Base-by-base conservation (phyloP, 2,797 vertebrate genomes). In the Pteropus rufus region DNA sequence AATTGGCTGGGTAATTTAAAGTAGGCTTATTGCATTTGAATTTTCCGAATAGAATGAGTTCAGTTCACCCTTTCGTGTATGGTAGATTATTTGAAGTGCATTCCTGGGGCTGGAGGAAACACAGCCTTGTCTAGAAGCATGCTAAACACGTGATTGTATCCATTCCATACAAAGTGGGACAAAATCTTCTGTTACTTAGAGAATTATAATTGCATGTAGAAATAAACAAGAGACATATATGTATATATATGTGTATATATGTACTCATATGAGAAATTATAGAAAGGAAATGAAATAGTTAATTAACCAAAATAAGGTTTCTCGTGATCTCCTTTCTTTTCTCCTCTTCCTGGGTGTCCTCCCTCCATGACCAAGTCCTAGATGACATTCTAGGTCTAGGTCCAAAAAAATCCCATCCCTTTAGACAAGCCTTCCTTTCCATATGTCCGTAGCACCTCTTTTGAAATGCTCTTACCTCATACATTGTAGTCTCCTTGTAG, bases 1-100 rank as follows among this genome's bases (percentile, higher is more conserved):
- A 34, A 70, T 41, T 93, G 80, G 21, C 39, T 92, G 52, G 69
- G 46, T 72, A 52, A 58, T 79, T 96, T 89, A 89, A 96, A 95
- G 91, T 72, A 41, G 21, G 21, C 10, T 49, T 83, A 85, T 34
- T 76, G 52, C 83, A 79, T 49, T 72, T 75, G 85, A 52, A 26
- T 93, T 69, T 91, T 79, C 24, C 72, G 64, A 86, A n/a, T 69
- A 84, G 36, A 79, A 29, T 31, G 16, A 39, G 26, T 89, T 91
- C 69, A 65, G 46, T 60, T 85, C 23, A 56, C 36, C 41, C 21
- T 92, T 91, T 72, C 26, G 5, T 58, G 54, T 46, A 9, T 52
- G n/a, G 39, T 64, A 19, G 54, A 18, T 41, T 60, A 29, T 70
- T 85, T 1, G 2, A 60, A 44, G 77, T 44, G 16, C 26, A 3